These are phyloP conservation scores for Trididemnum nubilum DNA, from an alignment of 23 tunicate species.

Conservation along the genomic window DNA sequence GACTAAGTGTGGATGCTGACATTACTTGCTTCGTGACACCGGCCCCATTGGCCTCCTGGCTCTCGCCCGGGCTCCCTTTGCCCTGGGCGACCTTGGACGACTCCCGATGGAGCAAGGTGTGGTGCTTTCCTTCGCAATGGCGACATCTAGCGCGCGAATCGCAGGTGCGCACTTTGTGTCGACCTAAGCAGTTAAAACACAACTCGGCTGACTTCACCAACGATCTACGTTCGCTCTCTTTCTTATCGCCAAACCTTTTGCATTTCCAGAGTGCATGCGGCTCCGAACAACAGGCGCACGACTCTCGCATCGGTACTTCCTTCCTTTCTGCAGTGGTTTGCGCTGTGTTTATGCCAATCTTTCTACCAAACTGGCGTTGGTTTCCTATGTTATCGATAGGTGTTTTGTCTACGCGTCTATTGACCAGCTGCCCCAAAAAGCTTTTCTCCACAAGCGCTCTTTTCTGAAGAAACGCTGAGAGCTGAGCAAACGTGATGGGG, in stretches of 20 bases:
- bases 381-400: too few relatives aligned
- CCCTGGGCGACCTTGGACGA: too few relatives aligned
- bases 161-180: neutral
- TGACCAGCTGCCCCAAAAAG: neutral
- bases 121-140: neutral
- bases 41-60: neutral
- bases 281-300: neutral
- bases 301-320: too few relatives aligned
- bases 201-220: neutral
- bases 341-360: too few relatives aligned
- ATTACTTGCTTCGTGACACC: neutral
- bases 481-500: neutral
- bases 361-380: too few relatives aligned
- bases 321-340: too few relatives aligned
- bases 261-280: conserved; percentile 1
- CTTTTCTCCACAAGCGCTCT: neutral
- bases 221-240: neutral
- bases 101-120: neutral
- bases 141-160: neutral
- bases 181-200: neutral
- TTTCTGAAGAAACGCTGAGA: neutral
- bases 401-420: neutral
- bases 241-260: neutral
- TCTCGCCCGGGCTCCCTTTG: too few relatives aligned
- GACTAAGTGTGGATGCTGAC: neutral